Evolutionary conservation across 2,797 vertebrate genomes (phyloP).

Genomic region (Paguma larvata): DNA sequence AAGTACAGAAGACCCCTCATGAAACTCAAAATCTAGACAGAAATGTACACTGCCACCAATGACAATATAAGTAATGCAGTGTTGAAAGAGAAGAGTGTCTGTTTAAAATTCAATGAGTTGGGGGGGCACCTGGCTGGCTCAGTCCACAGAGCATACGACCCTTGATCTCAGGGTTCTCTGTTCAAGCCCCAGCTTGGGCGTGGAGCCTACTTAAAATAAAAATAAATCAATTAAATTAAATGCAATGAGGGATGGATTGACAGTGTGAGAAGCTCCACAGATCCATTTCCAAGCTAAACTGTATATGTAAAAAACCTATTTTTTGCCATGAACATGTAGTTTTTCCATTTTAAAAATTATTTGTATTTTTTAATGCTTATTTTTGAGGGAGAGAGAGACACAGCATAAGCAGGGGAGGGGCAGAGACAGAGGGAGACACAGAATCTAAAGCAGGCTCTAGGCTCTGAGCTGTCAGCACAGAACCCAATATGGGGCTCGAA

Average conservation of each 20-base stretch:
- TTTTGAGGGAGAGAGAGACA: too few relatives aligned
- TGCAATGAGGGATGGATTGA: background rate
- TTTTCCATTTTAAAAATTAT: background rate
- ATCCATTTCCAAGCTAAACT: background rate
- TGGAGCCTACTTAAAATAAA: background rate
- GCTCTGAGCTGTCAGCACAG: too few relatives aligned
- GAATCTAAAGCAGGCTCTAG: too few relatives aligned
- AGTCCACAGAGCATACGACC: background rate
- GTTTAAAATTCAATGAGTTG: background rate
- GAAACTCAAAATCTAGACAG: constrained; percentile 21
- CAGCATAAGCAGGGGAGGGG: too few relatives aligned
- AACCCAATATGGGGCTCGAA: too few relatives aligned
- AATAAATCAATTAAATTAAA: background rate
- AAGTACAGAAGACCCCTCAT: background rate
- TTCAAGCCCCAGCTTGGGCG: background rate
- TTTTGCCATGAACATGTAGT: background rate
- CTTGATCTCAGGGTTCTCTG: background rate
- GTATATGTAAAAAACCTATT: background rate
- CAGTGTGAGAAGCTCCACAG: background rate
- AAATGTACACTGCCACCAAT: background rate
- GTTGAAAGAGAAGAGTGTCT: background rate
- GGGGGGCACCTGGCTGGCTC: background rate
- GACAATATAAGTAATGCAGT: background rate
- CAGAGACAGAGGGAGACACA: too few relatives aligned
- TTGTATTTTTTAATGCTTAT: background rate